Evolutionary conservation across 2,113 vertebrate species (phyloP), one percentile per base, ranked within the genome.

Genomic region (Fregata magnificens): DNA sequence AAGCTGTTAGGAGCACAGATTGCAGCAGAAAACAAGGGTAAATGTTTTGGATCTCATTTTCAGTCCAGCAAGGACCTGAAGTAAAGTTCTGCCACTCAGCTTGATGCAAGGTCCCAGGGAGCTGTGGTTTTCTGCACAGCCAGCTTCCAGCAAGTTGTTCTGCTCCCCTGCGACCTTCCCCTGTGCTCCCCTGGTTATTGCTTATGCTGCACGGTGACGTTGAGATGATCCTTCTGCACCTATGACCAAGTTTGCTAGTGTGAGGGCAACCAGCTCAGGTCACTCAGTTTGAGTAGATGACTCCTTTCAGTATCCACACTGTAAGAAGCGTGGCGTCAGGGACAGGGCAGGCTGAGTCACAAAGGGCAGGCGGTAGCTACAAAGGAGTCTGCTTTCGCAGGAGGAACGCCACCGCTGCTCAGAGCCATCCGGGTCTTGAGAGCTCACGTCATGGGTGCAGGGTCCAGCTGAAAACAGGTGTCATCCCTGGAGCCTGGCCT

Each of bases 251-350:
- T n/a, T 44, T 40, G 73, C 56, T 31, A 5, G 18, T 2, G 18
- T 11, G 34, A 40, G 17, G 6, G 42, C 34, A 77, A 28, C 15
- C n/a, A 49, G 70, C 28, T 36, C 45, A 20, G 14, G 49, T 13
- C 1, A 0, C 42, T n/a, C n/a, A 4, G 2, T 5, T 16, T 20
- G 55, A 50, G 16, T 0, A 17, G 67, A 34, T 47, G 63, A 32
- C 58, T 50, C 12, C 56, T 61, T 59, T 32, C 42, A 25, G 38
- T 38, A 22, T 31, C 7, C 25, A 16, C 21, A 5, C 2, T 1
- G 26, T 25, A 25, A 47, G 38, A 36, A 19, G 18, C 5, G 40
- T 4, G 69, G 79, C 47, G 5, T 12, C 16, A 28, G 53, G 36
- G 50, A 38, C 16, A 20, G 21, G 67, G 21, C 53, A 34, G 45